Evolutionary conservation across 2,888 invertebrate genomes (phyloP).

Genomic region (Drosophila meridiana): DNA sequence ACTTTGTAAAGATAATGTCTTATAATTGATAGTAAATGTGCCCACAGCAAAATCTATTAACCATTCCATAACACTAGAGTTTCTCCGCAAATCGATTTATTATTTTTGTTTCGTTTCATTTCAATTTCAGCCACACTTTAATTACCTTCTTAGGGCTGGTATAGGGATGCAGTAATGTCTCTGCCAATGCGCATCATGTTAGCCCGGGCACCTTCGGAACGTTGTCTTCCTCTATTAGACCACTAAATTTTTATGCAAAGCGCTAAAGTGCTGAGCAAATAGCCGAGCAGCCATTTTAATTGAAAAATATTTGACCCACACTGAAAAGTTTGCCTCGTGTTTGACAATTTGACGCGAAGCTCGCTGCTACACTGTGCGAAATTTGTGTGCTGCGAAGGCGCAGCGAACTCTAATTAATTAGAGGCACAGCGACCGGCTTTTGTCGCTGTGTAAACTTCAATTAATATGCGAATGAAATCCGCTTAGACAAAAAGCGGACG

Average conservation of each 20-base stretch:
- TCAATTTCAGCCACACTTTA: constrained; percentile 28
- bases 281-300: constrained; percentile 70
- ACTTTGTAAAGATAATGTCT: background rate
- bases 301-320: constrained; percentile 72
- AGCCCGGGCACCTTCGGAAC: background rate
- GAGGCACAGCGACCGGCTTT: constrained; percentile 36
- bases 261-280: constrained; percentile 71
- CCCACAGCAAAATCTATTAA: constrained; percentile 10
- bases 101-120: constrained; percentile 36
- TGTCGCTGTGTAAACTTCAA: constrained; percentile 73
- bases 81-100: constrained; percentile 3
- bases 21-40: constrained; percentile 8
- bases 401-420: constrained; percentile 53
- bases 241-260: constrained; percentile 72
- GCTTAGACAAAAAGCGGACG: constrained; percentile 63
- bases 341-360: constrained; percentile 65
- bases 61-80: background rate
- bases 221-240: constrained; percentile 33
- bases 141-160: constrained; percentile 32
- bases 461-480: constrained; percentile 79
- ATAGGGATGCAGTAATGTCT: constrained; percentile 12
- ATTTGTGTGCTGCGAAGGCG: constrained; percentile 4
- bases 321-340: constrained; percentile 54
- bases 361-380: constrained; percentile 38
- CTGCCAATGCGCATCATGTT: constrained; percentile 36